Conservation (phyloP, 2,113 vertebrate species). For the Gallinago paraguaiae region DNA sequence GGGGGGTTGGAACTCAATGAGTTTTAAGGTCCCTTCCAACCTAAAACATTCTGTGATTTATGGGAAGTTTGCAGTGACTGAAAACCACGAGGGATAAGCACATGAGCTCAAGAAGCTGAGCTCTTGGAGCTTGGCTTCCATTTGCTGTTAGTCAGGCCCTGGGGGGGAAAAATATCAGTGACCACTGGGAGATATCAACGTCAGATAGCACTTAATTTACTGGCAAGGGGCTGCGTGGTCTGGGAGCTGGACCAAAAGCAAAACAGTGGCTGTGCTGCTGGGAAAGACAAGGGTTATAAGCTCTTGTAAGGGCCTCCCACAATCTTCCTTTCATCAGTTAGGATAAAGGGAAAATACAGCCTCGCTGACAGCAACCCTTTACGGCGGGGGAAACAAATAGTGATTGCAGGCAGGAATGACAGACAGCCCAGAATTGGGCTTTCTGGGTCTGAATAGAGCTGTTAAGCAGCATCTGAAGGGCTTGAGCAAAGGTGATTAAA, state of each 20-base stretch:
- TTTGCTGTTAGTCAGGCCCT: neutral
- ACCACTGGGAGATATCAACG: neutral
- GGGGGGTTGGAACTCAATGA: neutral
- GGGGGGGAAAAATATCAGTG: neutral
- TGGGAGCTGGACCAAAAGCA: neutral
- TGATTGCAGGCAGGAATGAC: neutral
- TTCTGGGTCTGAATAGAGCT: conserved; percentile 15
- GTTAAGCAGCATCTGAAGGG: conserved; percentile 34
- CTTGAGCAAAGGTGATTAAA: conserved; percentile 46
- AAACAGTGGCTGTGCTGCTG: neutral
- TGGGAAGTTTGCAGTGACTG: neutral
- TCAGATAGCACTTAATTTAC: neutral
- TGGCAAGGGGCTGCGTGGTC: neutral
- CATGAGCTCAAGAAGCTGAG: neutral
- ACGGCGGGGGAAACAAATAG: neutral
- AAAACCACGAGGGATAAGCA: neutral
- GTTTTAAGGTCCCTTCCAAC: neutral
- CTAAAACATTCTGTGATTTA: neutral
- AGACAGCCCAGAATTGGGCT: conserved; percentile 16
- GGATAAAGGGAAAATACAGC: neutral
- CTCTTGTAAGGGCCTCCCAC: neutral
- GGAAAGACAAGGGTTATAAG: neutral
- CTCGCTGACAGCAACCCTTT: conserved; percentile 23
- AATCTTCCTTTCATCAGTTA: conserved; percentile 12
- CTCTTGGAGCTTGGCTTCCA: neutral